A percentile compares a stretch with the other conserved stretches of the same genome.
These are phyloP conservation scores for Heliothis virescens DNA, from an alignment of 1,140 invertebrate species.

Conservation along the genomic window DNA sequence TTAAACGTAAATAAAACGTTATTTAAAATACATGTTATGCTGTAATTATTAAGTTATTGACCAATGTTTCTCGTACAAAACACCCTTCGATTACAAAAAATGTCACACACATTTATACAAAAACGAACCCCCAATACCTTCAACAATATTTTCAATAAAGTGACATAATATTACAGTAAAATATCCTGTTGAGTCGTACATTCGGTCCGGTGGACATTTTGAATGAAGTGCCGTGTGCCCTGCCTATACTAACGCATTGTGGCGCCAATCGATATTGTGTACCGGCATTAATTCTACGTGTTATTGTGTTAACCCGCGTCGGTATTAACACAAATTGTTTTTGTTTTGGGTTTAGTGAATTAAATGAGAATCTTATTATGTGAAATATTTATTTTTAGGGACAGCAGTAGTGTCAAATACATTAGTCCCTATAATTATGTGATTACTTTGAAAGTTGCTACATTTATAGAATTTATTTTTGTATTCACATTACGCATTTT, in stretches of 20 bases:
- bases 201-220: constrained; percentile 39
- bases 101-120: background rate
- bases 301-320: background rate
- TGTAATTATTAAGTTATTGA: too few species aligned
- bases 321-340: background rate
- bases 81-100: too few species aligned
- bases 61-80: too few species aligned
- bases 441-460: too few species aligned
- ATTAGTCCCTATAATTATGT: too few species aligned
- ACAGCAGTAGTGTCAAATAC: too few species aligned
- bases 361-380: background rate
- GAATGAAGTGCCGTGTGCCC: constrained; percentile 40
- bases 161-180: constrained; percentile 8
- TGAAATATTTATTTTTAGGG: too few species aligned
- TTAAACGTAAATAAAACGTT: too few species aligned
- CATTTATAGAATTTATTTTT: too few species aligned
- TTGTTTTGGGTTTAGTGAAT: too few species aligned
- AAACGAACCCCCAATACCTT: background rate
- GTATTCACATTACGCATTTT: too few species aligned
- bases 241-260: constrained; percentile 11
- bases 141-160: background rate
- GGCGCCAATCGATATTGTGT: constrained; percentile 47
- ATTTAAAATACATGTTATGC: too few species aligned
- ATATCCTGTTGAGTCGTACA: background rate
- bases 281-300: constrained; percentile 9